Evolutionary conservation across 1,140 invertebrate genomes (phyloP).

Genomic region (Eumeta japonica): DNA sequence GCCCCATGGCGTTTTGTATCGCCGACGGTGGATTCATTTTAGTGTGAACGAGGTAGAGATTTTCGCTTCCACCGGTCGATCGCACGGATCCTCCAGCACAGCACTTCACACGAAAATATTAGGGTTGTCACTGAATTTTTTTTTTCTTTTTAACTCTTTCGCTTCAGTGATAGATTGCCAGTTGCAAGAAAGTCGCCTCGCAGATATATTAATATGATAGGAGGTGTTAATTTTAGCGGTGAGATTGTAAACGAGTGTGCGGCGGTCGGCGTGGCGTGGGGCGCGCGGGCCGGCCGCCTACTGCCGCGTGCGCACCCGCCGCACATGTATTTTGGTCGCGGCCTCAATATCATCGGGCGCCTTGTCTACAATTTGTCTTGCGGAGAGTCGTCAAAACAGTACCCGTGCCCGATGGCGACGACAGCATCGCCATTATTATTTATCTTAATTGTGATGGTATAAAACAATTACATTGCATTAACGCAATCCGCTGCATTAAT

Average conservation of each 20-base stretch:
- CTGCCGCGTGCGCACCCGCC: conserved; percentile 41
- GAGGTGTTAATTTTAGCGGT: conserved; percentile 49
- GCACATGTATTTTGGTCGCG: conserved; percentile 49
- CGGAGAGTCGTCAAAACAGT: conserved; percentile 46
- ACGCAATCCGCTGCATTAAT: no score
- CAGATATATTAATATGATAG: conserved; percentile 41
- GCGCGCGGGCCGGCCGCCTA: conserved; percentile 49
- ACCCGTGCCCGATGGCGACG: conserved; percentile 4
- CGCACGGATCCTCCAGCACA: no score
- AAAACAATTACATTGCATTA: no score
- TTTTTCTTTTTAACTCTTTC: conserved; percentile 36
- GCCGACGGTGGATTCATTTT: conserved; percentile 76
- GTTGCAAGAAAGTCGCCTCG: conserved; percentile 38
- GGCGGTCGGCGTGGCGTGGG: conserved; percentile 25
- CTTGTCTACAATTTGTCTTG: conserved; percentile 52
- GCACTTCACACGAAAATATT: no score
- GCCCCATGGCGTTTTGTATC: conserved; percentile 79
- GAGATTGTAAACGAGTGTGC: conserved; percentile 25
- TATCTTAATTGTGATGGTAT: no score
- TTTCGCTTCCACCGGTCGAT: conserved; percentile 13
- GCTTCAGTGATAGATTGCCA: conserved; percentile 25
- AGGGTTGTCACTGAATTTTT: no score
- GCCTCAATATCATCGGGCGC: conserved; percentile 47
- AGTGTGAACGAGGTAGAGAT: conserved; percentile 20
- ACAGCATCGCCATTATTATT: conserved; percentile 21